phyloP scores from a whole-genome alignment of 2,888 invertebrate species.

The Philereme vetulata region DNA sequence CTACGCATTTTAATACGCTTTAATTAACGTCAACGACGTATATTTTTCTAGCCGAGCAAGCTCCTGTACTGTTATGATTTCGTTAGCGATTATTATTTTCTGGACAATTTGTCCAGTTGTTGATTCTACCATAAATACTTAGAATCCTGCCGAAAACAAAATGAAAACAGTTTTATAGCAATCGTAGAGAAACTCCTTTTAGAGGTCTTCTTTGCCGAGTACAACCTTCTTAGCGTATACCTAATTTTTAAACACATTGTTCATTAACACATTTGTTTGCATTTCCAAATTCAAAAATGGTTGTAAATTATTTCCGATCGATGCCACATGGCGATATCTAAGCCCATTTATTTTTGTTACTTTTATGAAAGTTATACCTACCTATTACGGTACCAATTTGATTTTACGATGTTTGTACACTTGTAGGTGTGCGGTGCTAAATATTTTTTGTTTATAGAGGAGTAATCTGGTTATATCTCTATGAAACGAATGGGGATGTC shows the following conservation, averaged over 20 bases:
- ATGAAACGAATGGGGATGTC: constrained; percentile 14
- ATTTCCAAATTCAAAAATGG: constrained; percentile 11
- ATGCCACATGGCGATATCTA: constrained; percentile 58
- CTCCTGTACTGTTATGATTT: constrained; percentile 29
- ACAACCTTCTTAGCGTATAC: too few species aligned
- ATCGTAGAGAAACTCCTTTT: neutral
- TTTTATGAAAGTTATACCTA: constrained; percentile 42
- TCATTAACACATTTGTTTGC: constrained; percentile 4
- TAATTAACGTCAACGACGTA: constrained; percentile 77
- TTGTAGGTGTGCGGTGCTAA: constrained; percentile 48
- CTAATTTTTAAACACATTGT: too few species aligned
- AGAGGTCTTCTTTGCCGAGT: too few species aligned
- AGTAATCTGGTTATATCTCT: constrained; percentile 32
- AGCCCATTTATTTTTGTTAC: constrained; percentile 12
- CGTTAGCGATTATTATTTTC: constrained; percentile 23
- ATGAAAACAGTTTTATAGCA: neutral
- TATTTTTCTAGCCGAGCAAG: constrained; percentile 32
- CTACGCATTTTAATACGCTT: constrained; percentile 72
- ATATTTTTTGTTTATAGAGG: constrained; percentile 42
- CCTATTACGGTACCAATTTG: constrained; percentile 48
- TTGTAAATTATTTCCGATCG: constrained; percentile 54
- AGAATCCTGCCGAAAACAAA: neutral
- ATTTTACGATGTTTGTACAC: constrained; percentile 71
- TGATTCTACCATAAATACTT: too few species aligned
- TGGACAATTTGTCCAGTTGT: constrained; percentile 19